Base-by-base conservation (phyloP, 2,113 vertebrate species). In the Melanerpes formicivorus region DNA sequence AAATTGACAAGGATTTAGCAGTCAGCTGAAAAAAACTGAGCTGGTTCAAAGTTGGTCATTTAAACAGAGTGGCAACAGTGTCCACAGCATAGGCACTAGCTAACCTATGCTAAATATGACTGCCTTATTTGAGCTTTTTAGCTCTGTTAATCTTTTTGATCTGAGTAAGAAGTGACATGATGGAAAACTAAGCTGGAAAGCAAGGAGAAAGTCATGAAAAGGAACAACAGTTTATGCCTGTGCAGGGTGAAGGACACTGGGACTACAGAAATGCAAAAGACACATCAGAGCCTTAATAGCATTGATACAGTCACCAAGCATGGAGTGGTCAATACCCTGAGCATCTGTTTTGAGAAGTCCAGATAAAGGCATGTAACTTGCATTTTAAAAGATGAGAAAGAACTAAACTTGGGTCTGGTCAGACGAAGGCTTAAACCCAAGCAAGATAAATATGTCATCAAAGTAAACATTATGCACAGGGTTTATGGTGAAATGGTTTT, bases 61-160 rank as follows among this genome's bases (percentile, higher is more conserved):
- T 73, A 72, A 59, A 72, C 9, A 66, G 44, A 40, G 16, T 32
- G 42, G 46, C 70, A 82, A 55, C 11, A 63, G 17, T 23, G 6
- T 66, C 67, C 37, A 11, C 60, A 82, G 64, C 60, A 59, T 5
- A 84, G 34, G 14, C 59, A 70, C 27, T 30, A n/a, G 25, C 0
- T 0, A 86, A 30, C 25, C 30, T 80, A 60, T 71, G 84, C 88
- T 63, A 84, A 82, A 84, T 66, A 50, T 26, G 50, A 40, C 63
- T 86, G 7, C 54, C 75, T 86, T 69, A 50, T 18, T 62, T 90
- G 81, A 94, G 66, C 74, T 59, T 86, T 96, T 90, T 87, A 95
- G 65, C 64, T 84, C 44, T 66, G 9, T 34, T 95, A 87, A 95
- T 88, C 84, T 84, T 90, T 95, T 88, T 2, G 3, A 70, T 84